Percentiles rank a stretch among this genome's conserved stretches.
These are phyloP conservation scores for Chymomyza procnemis DNA, from an alignment of 2,888 invertebrate genomes.

Conservation along the genomic window DNA sequence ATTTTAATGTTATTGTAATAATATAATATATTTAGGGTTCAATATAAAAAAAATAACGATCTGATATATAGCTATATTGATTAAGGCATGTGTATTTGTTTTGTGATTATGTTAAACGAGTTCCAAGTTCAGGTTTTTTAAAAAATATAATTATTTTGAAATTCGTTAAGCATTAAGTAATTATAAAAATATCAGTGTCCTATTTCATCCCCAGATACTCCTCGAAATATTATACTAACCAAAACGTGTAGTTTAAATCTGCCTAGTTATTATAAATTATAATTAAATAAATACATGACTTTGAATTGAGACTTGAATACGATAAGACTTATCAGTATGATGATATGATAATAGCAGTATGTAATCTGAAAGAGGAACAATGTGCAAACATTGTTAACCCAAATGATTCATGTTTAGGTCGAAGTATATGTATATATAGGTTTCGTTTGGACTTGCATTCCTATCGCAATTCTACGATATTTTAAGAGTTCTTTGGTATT, in stretches of 20 bases:
- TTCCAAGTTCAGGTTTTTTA: constrained; percentile 28
- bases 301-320: neutral
- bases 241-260: constrained; percentile 32
- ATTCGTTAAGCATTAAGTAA: constrained; percentile 51
- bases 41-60: constrained; percentile 28
- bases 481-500: no score
- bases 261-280: constrained; percentile 21
- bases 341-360: neutral
- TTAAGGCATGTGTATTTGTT: constrained; percentile 43
- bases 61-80: constrained; percentile 21
- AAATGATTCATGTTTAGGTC: no score
- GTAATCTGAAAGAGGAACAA: neutral
- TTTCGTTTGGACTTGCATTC: no score
- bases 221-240: constrained; percentile 28
- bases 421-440: no score
- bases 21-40: neutral
- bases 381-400: no score
- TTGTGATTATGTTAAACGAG: constrained; percentile 53
- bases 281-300: neutral
- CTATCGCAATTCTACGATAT: no score
- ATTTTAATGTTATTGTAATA: constrained; percentile 49
- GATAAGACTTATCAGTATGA: neutral
- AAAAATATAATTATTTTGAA: constrained; percentile 32
- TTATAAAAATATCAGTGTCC: constrained; percentile 14
- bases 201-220: constrained; percentile 36